Evolutionary conservation across 2,113 vertebrate genomes (phyloP).

Genomic region (Erythrocebus patas): DNA sequence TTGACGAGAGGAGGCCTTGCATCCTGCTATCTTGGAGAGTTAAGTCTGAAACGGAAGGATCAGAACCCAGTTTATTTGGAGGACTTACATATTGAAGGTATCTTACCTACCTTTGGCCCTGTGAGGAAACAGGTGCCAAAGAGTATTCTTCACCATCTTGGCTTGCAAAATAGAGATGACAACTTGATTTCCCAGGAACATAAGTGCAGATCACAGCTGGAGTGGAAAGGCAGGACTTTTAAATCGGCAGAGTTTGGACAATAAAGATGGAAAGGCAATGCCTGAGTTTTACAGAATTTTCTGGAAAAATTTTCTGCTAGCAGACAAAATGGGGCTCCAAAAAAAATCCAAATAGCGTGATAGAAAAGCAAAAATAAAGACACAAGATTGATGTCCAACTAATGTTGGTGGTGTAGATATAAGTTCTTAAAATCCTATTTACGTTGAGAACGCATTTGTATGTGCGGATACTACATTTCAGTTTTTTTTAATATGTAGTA

Average conservation of each 20-base stretch:
- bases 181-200: background rate
- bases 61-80: background rate
- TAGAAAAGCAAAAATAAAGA: background rate
- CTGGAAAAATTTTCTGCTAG: background rate
- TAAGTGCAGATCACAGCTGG: background rate
- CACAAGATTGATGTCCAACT: rapidly evolving
- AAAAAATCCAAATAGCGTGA: background rate
- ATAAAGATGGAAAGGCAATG: background rate
- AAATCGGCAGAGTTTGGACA: background rate
- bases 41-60: background rate
- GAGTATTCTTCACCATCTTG: background rate
- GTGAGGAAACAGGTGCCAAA: background rate
- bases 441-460: background rate
- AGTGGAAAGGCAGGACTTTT: background rate
- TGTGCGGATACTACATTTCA: background rate
- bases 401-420: background rate
- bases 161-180: background rate
- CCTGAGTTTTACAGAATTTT: background rate
- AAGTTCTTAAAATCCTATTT: background rate
- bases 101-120: background rate
- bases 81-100: background rate
- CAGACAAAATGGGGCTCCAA: background rate
- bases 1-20: rapidly evolving
- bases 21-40: rapidly evolving
- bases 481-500: background rate